Percentiles rank a stretch among this genome's conserved stretches.
These are phyloP conservation scores for Chromobotia macracanthus DNA, from an alignment of 2,797 vertebrate species.

Conservation along the genomic window DNA sequence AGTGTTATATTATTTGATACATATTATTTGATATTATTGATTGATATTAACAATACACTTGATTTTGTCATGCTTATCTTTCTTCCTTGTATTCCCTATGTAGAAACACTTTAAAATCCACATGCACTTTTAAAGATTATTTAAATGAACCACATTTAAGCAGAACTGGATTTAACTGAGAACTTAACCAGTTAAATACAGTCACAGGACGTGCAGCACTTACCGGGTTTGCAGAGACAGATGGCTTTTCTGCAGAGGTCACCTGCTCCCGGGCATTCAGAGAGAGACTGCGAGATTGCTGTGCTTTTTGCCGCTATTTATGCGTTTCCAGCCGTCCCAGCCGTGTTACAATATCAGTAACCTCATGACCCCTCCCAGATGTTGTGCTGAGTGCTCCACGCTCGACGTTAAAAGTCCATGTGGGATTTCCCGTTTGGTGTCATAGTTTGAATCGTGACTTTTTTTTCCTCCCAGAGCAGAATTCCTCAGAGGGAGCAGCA, in stretches of 20 bases:
- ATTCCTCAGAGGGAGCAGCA: constrained; percentile 41
- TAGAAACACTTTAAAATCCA: too few relatives aligned
- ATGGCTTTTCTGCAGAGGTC: constrained; percentile 60
- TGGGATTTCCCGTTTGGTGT: constrained; percentile 51
- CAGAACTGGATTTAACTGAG: neutral
- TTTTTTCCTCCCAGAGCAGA: constrained; percentile 24
- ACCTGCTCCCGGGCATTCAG: constrained; percentile 81
- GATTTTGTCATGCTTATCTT: too few relatives aligned
- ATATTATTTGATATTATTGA: too few relatives aligned
- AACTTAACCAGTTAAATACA: neutral
- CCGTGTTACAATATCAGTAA: constrained; percentile 73
- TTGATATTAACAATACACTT: too few relatives aligned
- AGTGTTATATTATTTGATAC: too few relatives aligned
- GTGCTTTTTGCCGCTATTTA: constrained; percentile 85
- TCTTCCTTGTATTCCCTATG: too few relatives aligned
- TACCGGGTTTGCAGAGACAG: constrained; percentile 74
- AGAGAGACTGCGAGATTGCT: constrained; percentile 79
- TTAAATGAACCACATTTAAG: neutral
- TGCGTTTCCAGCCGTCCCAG: constrained; percentile 78
- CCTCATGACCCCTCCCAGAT: constrained; percentile 72
- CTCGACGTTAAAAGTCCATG: constrained; percentile 48
- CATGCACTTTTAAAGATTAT: too few relatives aligned
- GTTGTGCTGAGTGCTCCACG: constrained; percentile 19
- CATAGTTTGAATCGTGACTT: constrained; percentile 41
- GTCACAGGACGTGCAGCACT: constrained; percentile 70